A percentile compares a stretch with the other conserved stretches of the same genome.
phyloP scores from a whole-genome alignment of 2,797 vertebrate species.

The Xenentodon cancila region DNA sequence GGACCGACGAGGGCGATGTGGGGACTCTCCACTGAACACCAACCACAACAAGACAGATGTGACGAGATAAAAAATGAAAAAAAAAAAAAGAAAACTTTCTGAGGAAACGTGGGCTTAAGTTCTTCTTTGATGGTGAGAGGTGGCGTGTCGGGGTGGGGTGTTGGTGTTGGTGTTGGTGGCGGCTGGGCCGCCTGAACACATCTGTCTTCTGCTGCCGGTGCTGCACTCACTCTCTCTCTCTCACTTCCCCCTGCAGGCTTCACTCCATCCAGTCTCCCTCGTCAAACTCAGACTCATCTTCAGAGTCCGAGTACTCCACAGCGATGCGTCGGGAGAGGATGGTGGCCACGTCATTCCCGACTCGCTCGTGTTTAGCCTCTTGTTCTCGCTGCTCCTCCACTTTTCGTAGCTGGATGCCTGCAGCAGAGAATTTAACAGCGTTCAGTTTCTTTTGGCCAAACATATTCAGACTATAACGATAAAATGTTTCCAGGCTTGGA shows the following conservation, averaged over 20 bases:
- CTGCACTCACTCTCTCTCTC: not conserved
- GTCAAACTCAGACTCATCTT: constrained; percentile 98
- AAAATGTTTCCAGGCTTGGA: too few species aligned
- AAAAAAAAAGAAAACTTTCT: constrained; percentile 19
- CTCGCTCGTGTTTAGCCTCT: constrained; percentile 96
- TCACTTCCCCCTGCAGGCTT: constrained; percentile 18
- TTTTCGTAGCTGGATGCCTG: constrained; percentile 97
- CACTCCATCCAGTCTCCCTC: constrained; percentile 98
- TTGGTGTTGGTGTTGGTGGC: not conserved
- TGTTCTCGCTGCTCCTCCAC: constrained; percentile 98
- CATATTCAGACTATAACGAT: too few species aligned
- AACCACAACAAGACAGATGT: constrained; percentile 62
- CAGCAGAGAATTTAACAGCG: not conserved
- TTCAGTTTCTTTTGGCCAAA: not conserved
- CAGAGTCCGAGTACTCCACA: constrained; percentile 97
- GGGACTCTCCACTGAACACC: constrained; percentile 50
- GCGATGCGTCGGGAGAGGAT: constrained; percentile 97
- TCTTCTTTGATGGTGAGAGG: constrained; percentile 33
- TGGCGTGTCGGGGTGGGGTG: constrained; percentile 14
- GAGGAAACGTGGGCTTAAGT: constrained; percentile 37
- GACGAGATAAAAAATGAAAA: constrained; percentile 33
- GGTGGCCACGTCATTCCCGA: constrained; percentile 97
- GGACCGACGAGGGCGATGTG: constrained; percentile 41
- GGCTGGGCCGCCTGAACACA: constrained; percentile 32
- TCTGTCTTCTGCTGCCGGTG: constrained; percentile 21